Percentiles rank a stretch among this genome's conserved stretches.
Evolutionary conservation across 2,888 invertebrate genomes (phyloP).

Genomic region (Lymantria monacha): DNA sequence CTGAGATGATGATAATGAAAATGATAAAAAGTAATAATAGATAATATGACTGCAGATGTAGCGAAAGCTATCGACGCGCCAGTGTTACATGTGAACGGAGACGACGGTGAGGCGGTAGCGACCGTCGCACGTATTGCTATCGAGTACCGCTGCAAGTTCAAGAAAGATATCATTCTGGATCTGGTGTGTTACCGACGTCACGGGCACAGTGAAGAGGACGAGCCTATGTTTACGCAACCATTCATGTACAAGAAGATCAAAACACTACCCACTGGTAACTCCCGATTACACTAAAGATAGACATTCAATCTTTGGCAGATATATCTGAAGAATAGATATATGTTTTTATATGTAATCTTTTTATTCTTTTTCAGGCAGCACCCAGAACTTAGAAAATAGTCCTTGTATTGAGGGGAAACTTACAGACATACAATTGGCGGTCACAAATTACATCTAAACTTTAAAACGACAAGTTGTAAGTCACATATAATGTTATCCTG

Average conservation of each 20-base stretch:
- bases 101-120: constrained; percentile 95
- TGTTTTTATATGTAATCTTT: too few species aligned
- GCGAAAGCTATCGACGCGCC: constrained; percentile 95
- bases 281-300: too few species aligned
- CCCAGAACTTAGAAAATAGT: too few species aligned
- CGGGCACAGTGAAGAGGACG: constrained; percentile 97
- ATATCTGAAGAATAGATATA: too few species aligned
- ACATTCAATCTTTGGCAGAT: too few species aligned
- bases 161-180: constrained; percentile 93
- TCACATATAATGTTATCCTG: too few species aligned
- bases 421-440: too few species aligned
- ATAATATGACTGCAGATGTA: constrained; percentile 80
- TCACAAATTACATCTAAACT: too few species aligned
- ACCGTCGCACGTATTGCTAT: constrained; percentile 94
- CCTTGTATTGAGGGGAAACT: too few species aligned
- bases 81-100: constrained; percentile 96
- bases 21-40: background rate
- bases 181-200: constrained; percentile 92
- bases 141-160: constrained; percentile 93
- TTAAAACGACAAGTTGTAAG: too few species aligned
- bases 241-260: constrained; percentile 95
- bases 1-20: too few species aligned
- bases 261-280: constrained; percentile 78
- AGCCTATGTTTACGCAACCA: constrained; percentile 97
- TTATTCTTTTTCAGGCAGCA: too few species aligned